Evolutionary conservation across 2,888 invertebrate species (phyloP), one percentile per base, ranked within the genome.

Genomic region (Cheilosia urbana): DNA sequence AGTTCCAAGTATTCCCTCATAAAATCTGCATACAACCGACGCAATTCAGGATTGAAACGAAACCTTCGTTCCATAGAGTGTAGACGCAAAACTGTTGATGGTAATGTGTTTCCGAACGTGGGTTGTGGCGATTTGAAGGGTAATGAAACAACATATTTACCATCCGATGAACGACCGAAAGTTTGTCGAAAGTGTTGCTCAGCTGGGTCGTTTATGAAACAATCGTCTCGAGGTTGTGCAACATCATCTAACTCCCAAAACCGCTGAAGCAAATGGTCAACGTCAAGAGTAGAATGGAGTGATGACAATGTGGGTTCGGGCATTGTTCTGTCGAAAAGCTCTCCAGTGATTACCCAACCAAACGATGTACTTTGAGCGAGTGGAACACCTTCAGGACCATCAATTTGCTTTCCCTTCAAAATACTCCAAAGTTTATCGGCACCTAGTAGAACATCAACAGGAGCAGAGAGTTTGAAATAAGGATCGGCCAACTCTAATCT

Each of bases 211-310:
- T 47, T 37, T 7, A 24, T 17, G 5, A 7, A 19, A 0, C 0
- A 17, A 4, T 47, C 15, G 5, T 37, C 13, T 13, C 27, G 17
- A 13, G 37, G 3, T 34, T 27, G 34, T 2, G 63, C 21, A 13
- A 65, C 17, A n/a, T 63, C 63, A 4, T 73, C 73, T 1, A 57
- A 4, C 45, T 58, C 60, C 71, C 71, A 71, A 60, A 49, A 75
- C 2, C 40, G 5, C 34, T 49, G 24, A 19, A 66, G 49, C 17
- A 65, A 37, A 4, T 4, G 11, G 9, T 58, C 49, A 15, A 66
- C 15, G 19, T 60, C 58, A 11, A 40, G 1, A 9, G 30, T 58
- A n/a, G 49, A 37, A 45, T 51, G 71, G n/a, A 40, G 24, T 6
- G 49, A 71, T 1, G 27, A 27, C 15, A 42, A n/a, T 2, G 4